Evolutionary conservation across 2,888 invertebrate species (phyloP), one percentile per base, ranked within the genome.

Genomic region (Cheilosia scutellata): DNA sequence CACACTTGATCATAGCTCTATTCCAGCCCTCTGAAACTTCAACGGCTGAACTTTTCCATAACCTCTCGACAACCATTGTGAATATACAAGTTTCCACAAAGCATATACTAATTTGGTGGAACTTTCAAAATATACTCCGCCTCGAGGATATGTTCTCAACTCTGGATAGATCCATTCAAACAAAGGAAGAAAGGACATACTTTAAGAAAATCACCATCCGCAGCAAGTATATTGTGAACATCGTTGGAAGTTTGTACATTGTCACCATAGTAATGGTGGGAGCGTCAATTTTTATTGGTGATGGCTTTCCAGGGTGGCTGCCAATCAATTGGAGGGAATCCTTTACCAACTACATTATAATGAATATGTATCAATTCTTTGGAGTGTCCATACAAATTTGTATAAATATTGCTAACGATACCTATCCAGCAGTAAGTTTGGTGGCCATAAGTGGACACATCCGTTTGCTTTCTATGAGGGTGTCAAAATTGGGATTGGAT

Each of bases 321-420:
- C 91, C 91, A 4, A 89, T 90, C 16, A 88, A 91, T 53, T 91
- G 89, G 89, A 33, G 66, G 0, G 55, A 78, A 7, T 89, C 89
- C 0, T 88, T 80, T 0, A 49, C 62, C 0, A 89, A 88, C 42
- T 91, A 83, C 53, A 87, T 71, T 11, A 58, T 89, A 5, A 89
- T 88, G 0, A 87, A 91, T 58, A 5, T 88, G 0, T 91, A 89
- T 63, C 91, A 91, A 60, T 75, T 89, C 33, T 70, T 88, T 11
- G 91, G 90, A 1, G 42, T 90, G 0, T 83, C 33, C 3, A 58
- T 76, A 33, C 88, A 87, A 4, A 29, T 89, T 2, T 2, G 89
- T 2, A 87, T 89, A 53, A 90, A 89, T 53, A 90, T 87, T 66
- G 88, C 80, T 0, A 87, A 87, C 49, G 90, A 91, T 40, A 88